These are phyloP conservation scores for Hemicordylus capensis DNA, from an alignment of 2,113 vertebrate genomes.

Conservation along the genomic window DNA sequence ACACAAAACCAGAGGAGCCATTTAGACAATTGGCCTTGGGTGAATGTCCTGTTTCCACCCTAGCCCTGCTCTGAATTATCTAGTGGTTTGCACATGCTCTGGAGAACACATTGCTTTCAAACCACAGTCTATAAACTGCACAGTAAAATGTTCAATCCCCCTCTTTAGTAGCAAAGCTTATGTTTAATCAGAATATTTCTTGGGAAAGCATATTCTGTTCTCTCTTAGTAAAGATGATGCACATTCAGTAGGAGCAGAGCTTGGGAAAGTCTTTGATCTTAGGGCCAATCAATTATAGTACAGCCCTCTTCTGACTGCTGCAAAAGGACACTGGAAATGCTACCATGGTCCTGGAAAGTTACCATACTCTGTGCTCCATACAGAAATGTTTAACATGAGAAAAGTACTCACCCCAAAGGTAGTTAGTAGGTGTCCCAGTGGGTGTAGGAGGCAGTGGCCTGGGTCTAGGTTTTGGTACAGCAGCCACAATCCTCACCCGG, in stretches of 20 bases:
- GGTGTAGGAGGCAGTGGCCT: constrained; percentile 73
- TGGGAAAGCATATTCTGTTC: not conserved
- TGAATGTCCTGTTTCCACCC: not conserved
- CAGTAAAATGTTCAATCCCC: not conserved
- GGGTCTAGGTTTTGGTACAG: constrained; percentile 71
- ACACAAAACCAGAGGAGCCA: not conserved
- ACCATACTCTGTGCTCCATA: not conserved
- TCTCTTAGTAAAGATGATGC: not conserved
- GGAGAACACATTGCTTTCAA: not conserved
- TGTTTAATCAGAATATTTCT: not conserved
- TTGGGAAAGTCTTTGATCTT: not conserved
- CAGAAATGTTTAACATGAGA: not conserved
- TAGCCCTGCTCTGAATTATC: not conserved
- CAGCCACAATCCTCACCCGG: constrained; percentile 42
- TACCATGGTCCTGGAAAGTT: not conserved
- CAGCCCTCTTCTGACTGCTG: not conserved
- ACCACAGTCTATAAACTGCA: not conserved
- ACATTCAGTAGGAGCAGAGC: not conserved
- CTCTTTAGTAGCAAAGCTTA: not conserved
- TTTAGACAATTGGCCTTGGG: not conserved
- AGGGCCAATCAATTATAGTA: not conserved
- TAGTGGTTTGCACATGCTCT: not conserved
- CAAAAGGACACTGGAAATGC: not conserved
- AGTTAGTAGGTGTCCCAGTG: constrained; percentile 13
- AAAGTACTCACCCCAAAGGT: constrained; percentile 75